A percentile compares a stretch with the other conserved stretches of the same genome.
phyloP scores from a whole-genome alignment of 2,888 invertebrate species.

The Platypus cylindrus region DNA sequence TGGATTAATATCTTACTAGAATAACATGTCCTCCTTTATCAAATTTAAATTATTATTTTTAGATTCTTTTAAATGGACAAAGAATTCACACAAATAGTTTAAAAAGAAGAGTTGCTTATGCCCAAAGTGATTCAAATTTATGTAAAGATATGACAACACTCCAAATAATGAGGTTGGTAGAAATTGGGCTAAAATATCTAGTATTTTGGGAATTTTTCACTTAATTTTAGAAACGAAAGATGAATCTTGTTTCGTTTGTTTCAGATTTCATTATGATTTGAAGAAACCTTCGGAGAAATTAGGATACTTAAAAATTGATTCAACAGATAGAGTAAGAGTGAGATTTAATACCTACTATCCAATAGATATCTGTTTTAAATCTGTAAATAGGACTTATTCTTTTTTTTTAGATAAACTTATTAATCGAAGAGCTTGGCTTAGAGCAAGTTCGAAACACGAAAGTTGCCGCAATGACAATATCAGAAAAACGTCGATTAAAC shows the following conservation, averaged over 20 bases:
- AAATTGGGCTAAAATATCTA: too few relatives aligned
- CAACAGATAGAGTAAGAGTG: slow-evolving; percentile 55
- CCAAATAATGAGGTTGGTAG: slow-evolving; percentile 58
- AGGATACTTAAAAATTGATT: slow-evolving; percentile 55
- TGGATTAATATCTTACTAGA: not conserved
- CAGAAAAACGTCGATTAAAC: slow-evolving; percentile 75
- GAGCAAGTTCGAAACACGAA: slow-evolving; percentile 81
- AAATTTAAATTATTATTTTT: not conserved
- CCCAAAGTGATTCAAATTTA: slow-evolving; percentile 61
- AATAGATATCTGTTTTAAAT: not conserved
- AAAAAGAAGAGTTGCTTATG: slow-evolving; percentile 59
- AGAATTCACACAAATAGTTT: slow-evolving; percentile 44
- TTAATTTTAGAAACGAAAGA: not conserved
- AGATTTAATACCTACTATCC: too few relatives aligned
- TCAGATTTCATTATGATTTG: slow-evolving; percentile 60
- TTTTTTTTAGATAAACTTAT: slow-evolving; percentile 59
- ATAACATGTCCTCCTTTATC: not conserved
- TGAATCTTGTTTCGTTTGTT: slow-evolving; percentile 5
- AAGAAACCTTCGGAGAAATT: slow-evolving; percentile 49
- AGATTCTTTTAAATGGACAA: slow-evolving; percentile 14
- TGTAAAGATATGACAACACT: slow-evolving; percentile 81
- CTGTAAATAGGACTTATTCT: too few relatives aligned
- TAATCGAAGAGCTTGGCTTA: slow-evolving; percentile 84
- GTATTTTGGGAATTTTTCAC: too few relatives aligned
- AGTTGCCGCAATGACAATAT: slow-evolving; percentile 72